phyloP scores from a whole-genome alignment of 2,888 invertebrate genomes.

The Brachycybe producta region DNA sequence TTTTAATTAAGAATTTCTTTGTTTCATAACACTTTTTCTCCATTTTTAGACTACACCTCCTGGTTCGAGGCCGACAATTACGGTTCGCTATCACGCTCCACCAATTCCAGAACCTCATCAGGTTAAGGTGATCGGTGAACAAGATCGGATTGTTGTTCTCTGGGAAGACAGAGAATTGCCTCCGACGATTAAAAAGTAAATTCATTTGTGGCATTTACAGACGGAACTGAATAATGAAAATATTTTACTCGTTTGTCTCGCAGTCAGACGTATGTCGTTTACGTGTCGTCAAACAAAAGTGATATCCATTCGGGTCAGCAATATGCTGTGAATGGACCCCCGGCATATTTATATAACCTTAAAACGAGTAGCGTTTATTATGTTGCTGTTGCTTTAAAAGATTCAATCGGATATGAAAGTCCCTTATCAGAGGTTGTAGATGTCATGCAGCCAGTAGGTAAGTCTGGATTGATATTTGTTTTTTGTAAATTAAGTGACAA shows the following conservation, averaged over 20 bases:
- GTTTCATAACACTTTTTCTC: background rate
- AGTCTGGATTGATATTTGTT: no score
- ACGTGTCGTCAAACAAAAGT: conserved; percentile 44
- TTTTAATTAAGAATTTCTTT: background rate
- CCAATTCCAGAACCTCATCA: conserved; percentile 49
- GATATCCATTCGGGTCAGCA: conserved; percentile 18
- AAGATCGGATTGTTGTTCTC: conserved; percentile 49
- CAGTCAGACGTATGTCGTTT: conserved; percentile 49
- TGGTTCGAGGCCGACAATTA: conserved; percentile 38
- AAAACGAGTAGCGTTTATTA: conserved; percentile 25
- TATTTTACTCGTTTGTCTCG: conserved; percentile 21
- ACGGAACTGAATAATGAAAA: background rate
- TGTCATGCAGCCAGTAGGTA: conserved; percentile 22
- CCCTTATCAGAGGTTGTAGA: conserved; percentile 26
- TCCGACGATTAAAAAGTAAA: conserved; percentile 21
- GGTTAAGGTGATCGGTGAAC: conserved; percentile 45
- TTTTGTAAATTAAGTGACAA: no score
- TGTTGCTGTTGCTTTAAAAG: conserved; percentile 28
- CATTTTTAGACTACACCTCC: conserved; percentile 38
- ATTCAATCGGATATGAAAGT: conserved; percentile 29
- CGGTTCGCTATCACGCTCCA: conserved; percentile 42
- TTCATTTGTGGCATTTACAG: background rate
- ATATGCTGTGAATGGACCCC: conserved; percentile 19
- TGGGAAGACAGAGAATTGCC: conserved; percentile 44
- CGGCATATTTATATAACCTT: conserved; percentile 21